A percentile compares a stretch with the other conserved stretches of the same genome.
These are phyloP conservation scores for Eutolmus rufibarbis DNA, from an alignment of 2,888 invertebrate genomes.

Conservation along the genomic window DNA sequence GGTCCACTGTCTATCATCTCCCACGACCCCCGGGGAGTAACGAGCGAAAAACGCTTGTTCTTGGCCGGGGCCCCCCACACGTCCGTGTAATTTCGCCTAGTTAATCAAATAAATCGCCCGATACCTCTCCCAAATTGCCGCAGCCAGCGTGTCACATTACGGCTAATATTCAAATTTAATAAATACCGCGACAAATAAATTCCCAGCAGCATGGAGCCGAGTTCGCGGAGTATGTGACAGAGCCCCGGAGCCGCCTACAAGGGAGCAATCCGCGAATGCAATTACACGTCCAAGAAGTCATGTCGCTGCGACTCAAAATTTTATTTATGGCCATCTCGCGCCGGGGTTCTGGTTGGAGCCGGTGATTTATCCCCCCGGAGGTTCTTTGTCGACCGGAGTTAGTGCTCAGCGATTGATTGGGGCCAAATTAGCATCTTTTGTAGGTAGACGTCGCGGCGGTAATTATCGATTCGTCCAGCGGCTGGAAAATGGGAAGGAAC, in stretches of 20 bases:
- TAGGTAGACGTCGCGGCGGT: conserved; percentile 4
- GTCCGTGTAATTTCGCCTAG: neutral
- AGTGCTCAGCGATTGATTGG: neutral
- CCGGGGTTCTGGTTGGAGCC: conserved; percentile 59
- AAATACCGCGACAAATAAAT: conserved; percentile 15
- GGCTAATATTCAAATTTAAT: conserved; percentile 35
- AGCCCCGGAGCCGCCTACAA: conserved; percentile 20
- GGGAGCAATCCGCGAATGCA: conserved; percentile 9
- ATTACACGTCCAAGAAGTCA: conserved; percentile 38
- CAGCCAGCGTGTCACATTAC: conserved; percentile 20
- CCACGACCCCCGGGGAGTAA: neutral
- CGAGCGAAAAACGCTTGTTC: neutral
- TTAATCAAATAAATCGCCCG: conserved; percentile 27
- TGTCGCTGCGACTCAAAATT: conserved; percentile 35
- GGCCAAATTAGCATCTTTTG: conserved; percentile 32
- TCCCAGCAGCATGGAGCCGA: neutral
- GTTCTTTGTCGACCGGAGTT: neutral
- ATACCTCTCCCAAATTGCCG: conserved; percentile 29
- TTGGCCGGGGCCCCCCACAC: neutral
- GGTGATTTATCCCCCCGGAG: conserved; percentile 58
- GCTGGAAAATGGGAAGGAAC: neutral
- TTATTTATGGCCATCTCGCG: conserved; percentile 61
- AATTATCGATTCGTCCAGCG: conserved; percentile 18
- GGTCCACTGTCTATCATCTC: neutral
- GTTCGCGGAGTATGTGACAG: neutral